These are phyloP conservation scores for Scomber scombrus DNA, from an alignment of 2,113 vertebrate genomes.

Conservation along the genomic window DNA sequence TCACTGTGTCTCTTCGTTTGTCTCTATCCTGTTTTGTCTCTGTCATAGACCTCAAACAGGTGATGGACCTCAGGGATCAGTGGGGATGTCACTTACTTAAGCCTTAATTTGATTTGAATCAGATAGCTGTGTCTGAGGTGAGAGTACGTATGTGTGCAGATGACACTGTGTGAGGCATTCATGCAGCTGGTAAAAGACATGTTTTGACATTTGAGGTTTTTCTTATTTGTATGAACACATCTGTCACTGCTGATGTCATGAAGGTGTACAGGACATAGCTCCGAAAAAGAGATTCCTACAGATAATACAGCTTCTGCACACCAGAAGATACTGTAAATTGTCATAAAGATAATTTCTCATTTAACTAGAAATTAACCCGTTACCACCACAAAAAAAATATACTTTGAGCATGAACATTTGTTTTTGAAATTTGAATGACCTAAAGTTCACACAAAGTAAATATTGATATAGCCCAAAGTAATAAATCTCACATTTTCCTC, in stretches of 20 bases:
- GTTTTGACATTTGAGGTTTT: constrained; percentile 29
- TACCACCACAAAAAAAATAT: too few relatives aligned
- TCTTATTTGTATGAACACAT: constrained; percentile 30
- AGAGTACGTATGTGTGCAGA: constrained; percentile 27
- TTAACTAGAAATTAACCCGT: too few relatives aligned
- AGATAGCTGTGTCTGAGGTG: constrained; percentile 5
- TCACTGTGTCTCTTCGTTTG: constrained; percentile 38
- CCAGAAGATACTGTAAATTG: background rate
- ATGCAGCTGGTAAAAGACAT: constrained; percentile 13
- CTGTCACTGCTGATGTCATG: constrained; percentile 4
- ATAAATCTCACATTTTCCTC: too few relatives aligned
- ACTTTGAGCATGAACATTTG: too few relatives aligned
- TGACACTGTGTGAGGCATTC: constrained; percentile 6
- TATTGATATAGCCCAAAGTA: too few relatives aligned
- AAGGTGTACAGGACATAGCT: background rate
- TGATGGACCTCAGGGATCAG: constrained; percentile 48
- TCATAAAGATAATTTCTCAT: background rate
- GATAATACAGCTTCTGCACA: constrained; percentile 10
- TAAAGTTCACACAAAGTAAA: too few relatives aligned
- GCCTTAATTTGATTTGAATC: constrained; percentile 48
- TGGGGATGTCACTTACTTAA: constrained; percentile 22
- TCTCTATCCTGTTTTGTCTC: constrained; percentile 30
- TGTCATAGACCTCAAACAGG: constrained; percentile 47
- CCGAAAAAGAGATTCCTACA: constrained; percentile 8
- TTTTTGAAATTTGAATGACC: too few relatives aligned